Conservation (phyloP, 2,888 invertebrate species). For the Leistus spinibarbis region DNA sequence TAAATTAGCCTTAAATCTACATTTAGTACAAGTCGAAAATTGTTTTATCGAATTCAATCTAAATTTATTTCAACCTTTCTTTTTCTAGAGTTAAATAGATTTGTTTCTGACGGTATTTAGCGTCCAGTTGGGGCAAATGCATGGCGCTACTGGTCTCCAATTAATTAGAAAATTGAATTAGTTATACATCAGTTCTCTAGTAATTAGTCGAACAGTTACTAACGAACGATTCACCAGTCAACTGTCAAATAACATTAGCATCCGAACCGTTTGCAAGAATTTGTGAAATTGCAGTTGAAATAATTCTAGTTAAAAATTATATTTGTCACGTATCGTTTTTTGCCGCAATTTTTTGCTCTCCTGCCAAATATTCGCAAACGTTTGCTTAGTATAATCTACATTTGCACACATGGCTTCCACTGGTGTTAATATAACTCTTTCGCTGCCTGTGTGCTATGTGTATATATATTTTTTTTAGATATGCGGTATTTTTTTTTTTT, state of each 20-base stretch:
- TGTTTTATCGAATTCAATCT: neutral
- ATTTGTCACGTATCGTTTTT: neutral
- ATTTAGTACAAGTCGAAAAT: too few species aligned
- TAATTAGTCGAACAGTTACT: neutral
- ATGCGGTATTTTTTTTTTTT: neutral
- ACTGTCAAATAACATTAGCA: neutral
- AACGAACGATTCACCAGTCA: too few species aligned
- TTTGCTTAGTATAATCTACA: conserved; percentile 27
- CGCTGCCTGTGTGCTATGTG: conserved; percentile 10
- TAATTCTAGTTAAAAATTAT: conserved; percentile 17
- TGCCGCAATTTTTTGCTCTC: neutral
- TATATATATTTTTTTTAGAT: neutral
- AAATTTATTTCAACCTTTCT: too few species aligned
- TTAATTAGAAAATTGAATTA: neutral
- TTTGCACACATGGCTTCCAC: conserved; percentile 28
- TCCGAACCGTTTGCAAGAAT: neutral
- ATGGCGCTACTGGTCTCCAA: neutral
- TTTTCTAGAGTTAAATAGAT: neutral
- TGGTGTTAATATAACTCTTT: conserved; percentile 32
- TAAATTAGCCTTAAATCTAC: too few species aligned
- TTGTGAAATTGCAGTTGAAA: neutral
- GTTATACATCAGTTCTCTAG: neutral
- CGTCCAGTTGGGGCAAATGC: neutral
- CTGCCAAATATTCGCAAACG: conserved; percentile 27
- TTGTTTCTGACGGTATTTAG: neutral